Base-by-base conservation (phyloP, 1,140 invertebrate genomes). In the Calephelis nemesis region DNA sequence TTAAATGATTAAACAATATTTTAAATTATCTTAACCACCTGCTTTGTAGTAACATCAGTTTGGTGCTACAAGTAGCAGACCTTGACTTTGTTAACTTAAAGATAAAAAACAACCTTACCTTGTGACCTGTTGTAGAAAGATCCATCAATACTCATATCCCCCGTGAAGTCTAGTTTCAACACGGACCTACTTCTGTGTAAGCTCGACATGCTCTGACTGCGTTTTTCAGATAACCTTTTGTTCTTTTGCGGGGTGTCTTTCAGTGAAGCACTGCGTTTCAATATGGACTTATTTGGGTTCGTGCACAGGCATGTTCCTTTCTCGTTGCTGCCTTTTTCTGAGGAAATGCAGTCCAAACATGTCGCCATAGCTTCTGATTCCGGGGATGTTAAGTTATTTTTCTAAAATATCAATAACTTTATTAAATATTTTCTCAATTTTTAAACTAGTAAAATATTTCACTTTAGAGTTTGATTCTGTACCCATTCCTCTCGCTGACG, bases 101-200 rank as follows among this genome's bases (percentile, higher is more conserved):
- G 0, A 45, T 45, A 45, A 7, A 45, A 45, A 45, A 45, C 8
- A 45, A 45, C 7, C 73, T 72, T 81, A 83, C 86, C 85, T 78
- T 86, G 82, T 49, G 78, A 82, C 58, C 74, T 76, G 68, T 84
- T 80, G 68, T 88, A 82, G 39, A 86, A 62, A 0, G 90, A 92
- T 12, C 79, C 82, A 74, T 92, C 92, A 47, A 90, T 65, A 63
- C 91, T 92, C 81, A 92, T 91, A 62, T 92, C 90, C 87, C 91
- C 90, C 76, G 87, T 91, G 62, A 91, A 91, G 70, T 92, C 91
- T 11, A 90, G 74, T 67, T 90, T 90, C 69, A 90, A 87, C 7
- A 91, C 89, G 5, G 89, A 91, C 7, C 82, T 73, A 67, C 87
- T 90, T 13, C 89, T 72, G 62, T 87, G 80, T 39, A 91, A 64